Evolutionary conservation across 1,140 invertebrate genomes (phyloP), one percentile per base, ranked within the genome.

Genomic region (Phthorimaea operculella): DNA sequence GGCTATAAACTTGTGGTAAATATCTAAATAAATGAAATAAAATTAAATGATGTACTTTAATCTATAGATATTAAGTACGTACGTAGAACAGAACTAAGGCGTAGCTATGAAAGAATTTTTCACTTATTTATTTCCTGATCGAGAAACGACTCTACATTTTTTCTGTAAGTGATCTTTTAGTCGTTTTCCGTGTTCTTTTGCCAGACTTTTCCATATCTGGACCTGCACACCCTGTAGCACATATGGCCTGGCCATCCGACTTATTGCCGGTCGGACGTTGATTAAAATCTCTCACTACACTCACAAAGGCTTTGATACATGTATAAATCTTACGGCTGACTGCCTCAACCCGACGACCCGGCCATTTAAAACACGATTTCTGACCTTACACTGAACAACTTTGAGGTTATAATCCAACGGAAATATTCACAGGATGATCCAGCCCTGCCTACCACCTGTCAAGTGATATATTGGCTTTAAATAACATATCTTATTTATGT

Each of bases 401-500:
- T 73, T 70, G 49, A 55, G 74, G 55, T 17, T 51, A 55, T 61
- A 74, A 73, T 75, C 51, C 54, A 34, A 28, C 58, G 21, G 51
- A 52, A 52, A 21, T 51, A 14, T 48, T 48, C 11, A 50, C 44
- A 47, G n/a, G 12, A 21, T 9, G 12, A 9, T 36, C 34, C 47
- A 47, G 57, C 51, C 59, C 67, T 74, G 60, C 76, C 72, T 80
- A 85, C 82, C 82, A 85, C 82, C 82, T 85, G 82, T 85, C 79
- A 82, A 73, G 82, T 85, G 79, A 85, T 79, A 79, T 85, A 85
- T 80, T 76, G 73, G 66, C 77, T 76, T 79, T 80, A 84, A 84
- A 84, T 84, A 84, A 84, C 81, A 80, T 83, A 85, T 85, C 82
- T 85, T 83, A 85, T 85, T 85, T 82, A 85, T 82, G 78, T 85